These are phyloP conservation scores for Cyprinodon tularosa DNA, from an alignment of 2,113 vertebrate species.

Conservation along the genomic window DNA sequence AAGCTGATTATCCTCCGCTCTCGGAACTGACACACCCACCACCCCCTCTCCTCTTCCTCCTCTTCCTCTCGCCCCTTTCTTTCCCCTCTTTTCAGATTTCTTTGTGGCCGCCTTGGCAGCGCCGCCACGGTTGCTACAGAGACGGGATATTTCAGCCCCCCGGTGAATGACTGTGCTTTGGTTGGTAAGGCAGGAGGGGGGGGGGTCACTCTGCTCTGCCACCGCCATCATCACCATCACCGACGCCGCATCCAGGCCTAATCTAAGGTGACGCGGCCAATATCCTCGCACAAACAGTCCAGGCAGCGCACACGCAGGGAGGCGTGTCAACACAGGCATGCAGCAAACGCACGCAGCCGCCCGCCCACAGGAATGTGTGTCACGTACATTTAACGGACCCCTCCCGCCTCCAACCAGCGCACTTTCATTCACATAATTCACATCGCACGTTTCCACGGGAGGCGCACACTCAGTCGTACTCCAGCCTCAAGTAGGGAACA, in stretches of 20 bases:
- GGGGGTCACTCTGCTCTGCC: constrained; percentile 67
- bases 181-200: constrained; percentile 47
- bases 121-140: constrained; percentile 74
- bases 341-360: constrained; percentile 34
- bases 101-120: constrained; percentile 79
- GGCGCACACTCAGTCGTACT: constrained; percentile 30
- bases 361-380: constrained; percentile 27
- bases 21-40: constrained; percentile 35
- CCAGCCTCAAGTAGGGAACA: constrained; percentile 25
- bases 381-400: constrained; percentile 5
- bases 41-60: constrained; percentile 42
- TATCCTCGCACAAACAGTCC: constrained; percentile 47
- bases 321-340: constrained; percentile 19
- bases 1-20: constrained; percentile 24
- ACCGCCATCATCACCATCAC: constrained; percentile 37
- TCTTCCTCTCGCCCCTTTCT: background rate
- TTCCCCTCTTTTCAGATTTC: constrained; percentile 57
- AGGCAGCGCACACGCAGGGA: constrained; percentile 2
- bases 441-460: constrained; percentile 49
- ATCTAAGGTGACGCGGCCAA: constrained; percentile 78
- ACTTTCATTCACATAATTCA: constrained; percentile 56
- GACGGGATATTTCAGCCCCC: constrained; percentile 66
- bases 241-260: constrained; percentile 64
- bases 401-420: constrained; percentile 20
- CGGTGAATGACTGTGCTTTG: constrained; percentile 76